Evolutionary conservation across 2,888 invertebrate species (phyloP), one percentile per base, ranked within the genome.

Genomic region (Leptarthrus brevirostris): DNA sequence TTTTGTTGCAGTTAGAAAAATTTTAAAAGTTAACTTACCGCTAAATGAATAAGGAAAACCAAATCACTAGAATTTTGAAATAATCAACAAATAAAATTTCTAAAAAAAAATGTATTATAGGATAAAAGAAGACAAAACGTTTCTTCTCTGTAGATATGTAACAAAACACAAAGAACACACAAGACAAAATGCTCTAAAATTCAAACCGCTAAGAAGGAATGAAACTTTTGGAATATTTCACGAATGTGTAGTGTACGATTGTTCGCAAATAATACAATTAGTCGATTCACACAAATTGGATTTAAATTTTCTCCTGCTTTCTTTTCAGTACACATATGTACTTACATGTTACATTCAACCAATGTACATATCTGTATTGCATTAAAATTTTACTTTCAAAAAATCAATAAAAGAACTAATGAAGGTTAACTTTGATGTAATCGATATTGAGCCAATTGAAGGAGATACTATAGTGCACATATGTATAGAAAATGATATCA

Each of bases 91-190:
- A 47, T n/a, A 47, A 52, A 49, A 52, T 52, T 20, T 18, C 1
- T 18, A 20, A 52, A 40, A 52, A 22, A 52, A 16, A 66, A 47
- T 14, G 16, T 34, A 52, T 69, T 16, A 22, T 24, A 69, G 30
- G 52, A 52, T 10, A 69, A 69, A 34, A 52, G 24, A 69, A 47
- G 34, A 69, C 49, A 52, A 26, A 54, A 54, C 54, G 54, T 54
- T 69, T 69, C 36, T 69, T 30, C 14, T 26, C 22, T 69, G 49
- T 52, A 44, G 49, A 52, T 26, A 54, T 71, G 36, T 71, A 71
- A 74, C 40, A 72, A 53, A 73, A 74, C 74, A 76, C 73, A 75
- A 74, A 75, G 64, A 75, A 76, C 76, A 75, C 75, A 77, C 75
- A 75, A 75, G 74, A 74, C 72, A 73, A 64, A 77, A 73, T 77